A percentile compares a stretch with the other conserved stretches of the same genome.
Conservation (phyloP, 2,113 vertebrate species). For the Dromas ardeola region DNA sequence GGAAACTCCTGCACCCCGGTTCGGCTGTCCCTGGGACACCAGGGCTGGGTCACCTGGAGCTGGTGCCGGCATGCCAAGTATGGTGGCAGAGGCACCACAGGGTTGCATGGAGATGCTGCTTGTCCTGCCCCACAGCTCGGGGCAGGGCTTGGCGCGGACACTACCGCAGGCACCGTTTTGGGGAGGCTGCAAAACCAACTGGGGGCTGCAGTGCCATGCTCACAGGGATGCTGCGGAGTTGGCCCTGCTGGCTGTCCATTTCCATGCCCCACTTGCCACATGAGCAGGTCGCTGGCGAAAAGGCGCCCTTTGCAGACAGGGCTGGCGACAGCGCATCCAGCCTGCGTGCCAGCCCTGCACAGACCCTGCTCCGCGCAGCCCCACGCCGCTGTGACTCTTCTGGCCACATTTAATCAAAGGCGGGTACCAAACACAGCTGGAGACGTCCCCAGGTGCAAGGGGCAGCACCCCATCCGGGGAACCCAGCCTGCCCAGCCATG, state of each 20-base stretch:
- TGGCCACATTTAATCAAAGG: not conserved
- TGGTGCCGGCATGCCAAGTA: not conserved
- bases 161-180: no score
- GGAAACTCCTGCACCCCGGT: rapidly evolving
- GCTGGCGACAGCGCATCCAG: not conserved
- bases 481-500: not conserved
- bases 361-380: rapidly evolving
- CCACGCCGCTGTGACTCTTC: rapidly evolving
- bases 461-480: not conserved
- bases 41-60: not conserved
- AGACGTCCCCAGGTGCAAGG: not conserved
- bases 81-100: rapidly evolving
- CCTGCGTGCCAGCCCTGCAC: not conserved
- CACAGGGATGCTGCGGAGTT: not conserved
- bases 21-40: rapidly evolving
- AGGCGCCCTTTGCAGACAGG: not conserved
- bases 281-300: not conserved
- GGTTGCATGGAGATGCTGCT: not conserved
- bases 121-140: rapidly evolving
- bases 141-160: not conserved
- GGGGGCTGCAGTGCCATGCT: not conserved
- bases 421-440: not conserved
- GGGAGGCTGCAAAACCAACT: not conserved
- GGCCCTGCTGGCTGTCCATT: not conserved
- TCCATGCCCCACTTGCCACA: not conserved